A percentile compares a stretch with the other conserved stretches of the same genome.
Conservation (phyloP, 1,140 invertebrate species). For the Popillia japonica region DNA sequence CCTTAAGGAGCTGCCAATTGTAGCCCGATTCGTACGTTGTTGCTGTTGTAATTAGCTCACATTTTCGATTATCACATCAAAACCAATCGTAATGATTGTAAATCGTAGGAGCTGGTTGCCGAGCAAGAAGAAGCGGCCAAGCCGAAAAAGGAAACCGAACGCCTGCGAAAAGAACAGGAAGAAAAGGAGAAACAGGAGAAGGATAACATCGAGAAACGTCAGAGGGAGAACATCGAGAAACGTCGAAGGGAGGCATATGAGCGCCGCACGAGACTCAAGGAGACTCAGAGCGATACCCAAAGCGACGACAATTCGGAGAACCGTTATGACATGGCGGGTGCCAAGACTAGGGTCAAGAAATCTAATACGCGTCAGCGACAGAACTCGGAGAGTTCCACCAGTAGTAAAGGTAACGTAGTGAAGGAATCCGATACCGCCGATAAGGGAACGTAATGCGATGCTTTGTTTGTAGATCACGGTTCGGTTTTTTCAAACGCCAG, state of each 20-base stretch:
- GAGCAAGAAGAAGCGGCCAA: conserved; percentile 53
- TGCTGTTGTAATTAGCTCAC: too few species aligned
- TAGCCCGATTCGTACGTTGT: too few species aligned
- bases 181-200: conserved; percentile 41
- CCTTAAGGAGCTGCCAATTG: too few species aligned
- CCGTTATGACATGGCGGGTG: conserved; percentile 57
- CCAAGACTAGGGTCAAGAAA: conserved; percentile 52
- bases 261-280: conserved; percentile 45
- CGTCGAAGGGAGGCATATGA: conserved; percentile 48
- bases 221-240: conserved; percentile 16
- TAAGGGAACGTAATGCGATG: not conserved
- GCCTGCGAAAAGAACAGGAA: conserved; percentile 41
- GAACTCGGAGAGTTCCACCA: conserved; percentile 44
- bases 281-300: conserved; percentile 45
- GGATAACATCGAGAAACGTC: too few species aligned
- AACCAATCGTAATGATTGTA: too few species aligned
- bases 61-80: too few species aligned
- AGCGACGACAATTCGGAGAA: conserved; percentile 45
- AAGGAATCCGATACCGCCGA: too few species aligned
- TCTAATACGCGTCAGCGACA: conserved; percentile 48
- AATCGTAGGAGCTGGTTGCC: conserved; percentile 5
- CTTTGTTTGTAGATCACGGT: conserved; percentile 33
- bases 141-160: conserved; percentile 51
- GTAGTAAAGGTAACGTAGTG: conserved; percentile 42
- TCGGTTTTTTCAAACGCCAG: conserved; percentile 28